Percentiles rank a stretch among this genome's conserved stretches.
These are phyloP conservation scores for Yponomeuta plumbellus DNA, from an alignment of 2,888 invertebrate species.

Conservation along the genomic window DNA sequence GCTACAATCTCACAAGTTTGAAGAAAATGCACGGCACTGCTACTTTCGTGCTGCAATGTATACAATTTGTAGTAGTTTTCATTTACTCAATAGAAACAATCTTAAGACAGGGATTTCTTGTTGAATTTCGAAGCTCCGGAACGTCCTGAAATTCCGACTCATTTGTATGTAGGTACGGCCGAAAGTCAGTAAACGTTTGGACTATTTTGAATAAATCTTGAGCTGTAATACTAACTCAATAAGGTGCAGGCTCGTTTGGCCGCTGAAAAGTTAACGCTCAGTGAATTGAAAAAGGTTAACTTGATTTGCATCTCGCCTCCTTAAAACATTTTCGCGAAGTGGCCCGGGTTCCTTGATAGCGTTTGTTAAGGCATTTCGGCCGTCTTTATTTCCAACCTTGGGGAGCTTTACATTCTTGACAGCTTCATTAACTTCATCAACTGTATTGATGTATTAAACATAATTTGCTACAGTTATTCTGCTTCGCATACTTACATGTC, in stretches of 20 bases:
- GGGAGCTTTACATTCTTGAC: not conserved
- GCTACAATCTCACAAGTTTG: too few relatives aligned
- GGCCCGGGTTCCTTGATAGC: not conserved
- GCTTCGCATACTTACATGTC: too few relatives aligned
- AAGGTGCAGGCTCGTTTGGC: constrained; percentile 48
- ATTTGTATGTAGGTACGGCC: constrained; percentile 57
- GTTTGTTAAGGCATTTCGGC: constrained; percentile 7
- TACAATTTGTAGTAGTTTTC: too few relatives aligned
- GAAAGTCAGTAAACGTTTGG: constrained; percentile 43
- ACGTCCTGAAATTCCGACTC: constrained; percentile 25
- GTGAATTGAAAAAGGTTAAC: constrained; percentile 62
- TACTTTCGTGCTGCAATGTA: too few relatives aligned
- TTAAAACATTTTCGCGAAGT: constrained; percentile 16
- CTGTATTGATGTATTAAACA: not conserved
- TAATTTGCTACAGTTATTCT: too few relatives aligned
- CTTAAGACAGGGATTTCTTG: too few relatives aligned
- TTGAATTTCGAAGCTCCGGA: not conserved
- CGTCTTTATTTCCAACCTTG: constrained; percentile 1
- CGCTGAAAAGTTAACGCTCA: constrained; percentile 48
- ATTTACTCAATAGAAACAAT: too few relatives aligned
- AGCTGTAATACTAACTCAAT: constrained; percentile 64
- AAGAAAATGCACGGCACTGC: too few relatives aligned
- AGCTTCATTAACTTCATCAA: not conserved
- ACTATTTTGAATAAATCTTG: constrained; percentile 65
- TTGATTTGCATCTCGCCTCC: constrained; percentile 49